These are phyloP conservation scores for Gonatopus flavifemur DNA, from an alignment of 1,140 invertebrate genomes.

Conservation along the genomic window DNA sequence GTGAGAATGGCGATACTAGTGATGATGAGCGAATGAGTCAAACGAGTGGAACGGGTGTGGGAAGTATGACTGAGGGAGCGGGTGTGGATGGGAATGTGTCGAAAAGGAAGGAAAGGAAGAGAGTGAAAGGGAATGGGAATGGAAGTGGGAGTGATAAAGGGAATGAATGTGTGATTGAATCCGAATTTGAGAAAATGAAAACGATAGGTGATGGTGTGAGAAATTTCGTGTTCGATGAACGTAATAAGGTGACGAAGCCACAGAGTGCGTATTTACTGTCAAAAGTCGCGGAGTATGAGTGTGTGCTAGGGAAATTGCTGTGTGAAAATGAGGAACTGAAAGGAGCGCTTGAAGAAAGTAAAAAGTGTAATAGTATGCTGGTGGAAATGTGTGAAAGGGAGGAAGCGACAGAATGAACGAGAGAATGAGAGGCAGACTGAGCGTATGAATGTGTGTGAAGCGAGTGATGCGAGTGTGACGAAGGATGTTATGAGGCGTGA, in stretches of 20 bases:
- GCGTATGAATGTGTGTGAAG: too few relatives aligned
- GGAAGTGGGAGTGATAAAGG: too few relatives aligned
- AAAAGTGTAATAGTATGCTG: not conserved
- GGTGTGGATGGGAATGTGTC: too few relatives aligned
- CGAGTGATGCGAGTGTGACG: not conserved
- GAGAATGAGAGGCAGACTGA: too few relatives aligned
- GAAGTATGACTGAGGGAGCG: too few relatives aligned
- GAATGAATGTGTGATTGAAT: too few relatives aligned
- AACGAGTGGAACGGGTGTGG: too few relatives aligned
- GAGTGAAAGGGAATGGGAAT: too few relatives aligned
- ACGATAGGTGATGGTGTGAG: not conserved
- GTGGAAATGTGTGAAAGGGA: not conserved
- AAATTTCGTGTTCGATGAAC: not conserved
- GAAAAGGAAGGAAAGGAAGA: too few relatives aligned
- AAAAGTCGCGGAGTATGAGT: not conserved
- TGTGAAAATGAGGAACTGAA: not conserved
- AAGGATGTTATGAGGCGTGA: not conserved
- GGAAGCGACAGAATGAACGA: not conserved
- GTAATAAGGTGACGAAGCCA: not conserved
- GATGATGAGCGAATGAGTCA: too few relatives aligned
- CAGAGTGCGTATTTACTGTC: not conserved
- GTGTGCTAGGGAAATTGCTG: not conserved
- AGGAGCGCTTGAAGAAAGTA: constrained; percentile 1
- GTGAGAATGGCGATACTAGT: too few relatives aligned
- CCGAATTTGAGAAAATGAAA: too few relatives aligned